Evolutionary conservation across 1,140 invertebrate genomes (phyloP), one percentile per base, ranked within the genome.

Genomic region (Hycleus phaleratus): DNA sequence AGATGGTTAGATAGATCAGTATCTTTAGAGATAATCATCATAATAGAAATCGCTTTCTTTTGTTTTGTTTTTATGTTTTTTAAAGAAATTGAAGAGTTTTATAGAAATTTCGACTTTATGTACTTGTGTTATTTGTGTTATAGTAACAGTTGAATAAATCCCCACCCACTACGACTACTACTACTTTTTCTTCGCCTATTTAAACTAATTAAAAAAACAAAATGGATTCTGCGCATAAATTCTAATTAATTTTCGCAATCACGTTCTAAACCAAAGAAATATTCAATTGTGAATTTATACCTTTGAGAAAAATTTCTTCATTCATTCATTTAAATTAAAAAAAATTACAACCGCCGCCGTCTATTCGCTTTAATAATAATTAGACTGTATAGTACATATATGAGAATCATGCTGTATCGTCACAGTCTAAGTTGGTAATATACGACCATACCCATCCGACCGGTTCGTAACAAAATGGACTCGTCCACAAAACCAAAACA

Each of bases 371-470:
- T 26, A 24, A 6, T 12, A 44, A 4, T 45, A 47, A 10, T 59
- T 42, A 65, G 63, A 65, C 18, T 62, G 53, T 62, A 43, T 18
- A 18, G 18, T 18, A 25, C 18, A 8, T 8, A 10, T n/a, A 24
- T n/a, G 6, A 8, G 25, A 4, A 10, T 5, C 3, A 42, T 18
- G 8, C 48, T 7, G 4, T 39, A n/a, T 32, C 7, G 46, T 54
- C 53, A 65, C 61, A 60, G 43, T 63, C 32, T 47, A 26, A 57
- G 8, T 38, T 12, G 32, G 32, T 54, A 5, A 32, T 4, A 32
- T 32, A 51, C 64, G 58, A 60, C 66, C 64, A 52, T 51, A 65
- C 64, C 63, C 59, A 61, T 57, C 42, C 12, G 56, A 62, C 63
- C 49, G 53, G 59, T 67, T 59, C 48, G 39, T 32, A 32, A 4